Conservation (phyloP, 2,797 vertebrate species). For the Sebastes taczanowskii region DNA sequence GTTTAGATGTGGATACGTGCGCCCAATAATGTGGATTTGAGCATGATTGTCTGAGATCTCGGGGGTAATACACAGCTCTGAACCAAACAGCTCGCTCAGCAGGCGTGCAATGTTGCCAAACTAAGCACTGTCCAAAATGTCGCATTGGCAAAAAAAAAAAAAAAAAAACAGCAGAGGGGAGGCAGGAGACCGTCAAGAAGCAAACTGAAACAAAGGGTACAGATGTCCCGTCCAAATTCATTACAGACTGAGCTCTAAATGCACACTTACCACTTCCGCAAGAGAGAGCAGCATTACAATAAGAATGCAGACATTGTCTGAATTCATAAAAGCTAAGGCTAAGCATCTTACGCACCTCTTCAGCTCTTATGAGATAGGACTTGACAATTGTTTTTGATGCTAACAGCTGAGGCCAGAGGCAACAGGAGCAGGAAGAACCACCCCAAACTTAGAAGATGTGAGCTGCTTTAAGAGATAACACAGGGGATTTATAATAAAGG, state of each 20-base stretch:
- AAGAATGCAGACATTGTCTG: slow-evolving; percentile 40
- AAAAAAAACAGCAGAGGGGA: slow-evolving; percentile 59
- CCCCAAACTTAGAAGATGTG: background rate
- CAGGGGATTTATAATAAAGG: slow-evolving; percentile 28
- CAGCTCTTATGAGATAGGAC: slow-evolving; percentile 22
- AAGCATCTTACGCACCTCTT: slow-evolving; percentile 35
- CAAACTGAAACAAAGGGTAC: slow-evolving; percentile 57
- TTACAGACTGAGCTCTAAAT: slow-evolving; percentile 46
- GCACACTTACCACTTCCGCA: slow-evolving; percentile 34
- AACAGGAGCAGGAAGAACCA: slow-evolving; percentile 20
- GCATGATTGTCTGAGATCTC: slow-evolving; percentile 67
- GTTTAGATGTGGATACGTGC: slow-evolving; percentile 32
- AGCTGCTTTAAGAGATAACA: slow-evolving; percentile 13
- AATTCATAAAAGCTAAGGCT: slow-evolving; percentile 45
- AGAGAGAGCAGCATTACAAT: slow-evolving; percentile 39
- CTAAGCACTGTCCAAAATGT: slow-evolving; percentile 78
- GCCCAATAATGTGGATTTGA: slow-evolving; percentile 54
- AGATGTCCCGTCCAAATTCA: slow-evolving; percentile 57
- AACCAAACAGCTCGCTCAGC: slow-evolving; percentile 74
- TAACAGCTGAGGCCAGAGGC: slow-evolving; percentile 50
- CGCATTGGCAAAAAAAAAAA: slow-evolving; percentile 67
- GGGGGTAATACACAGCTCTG: slow-evolving; percentile 55
- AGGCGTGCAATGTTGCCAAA: slow-evolving; percentile 69
- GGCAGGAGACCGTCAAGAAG: slow-evolving; percentile 55
- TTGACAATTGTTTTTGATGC: slow-evolving; percentile 41